phyloP scores from a whole-genome alignment of 2,113 vertebrate species.

The Catagonus wagneri region DNA sequence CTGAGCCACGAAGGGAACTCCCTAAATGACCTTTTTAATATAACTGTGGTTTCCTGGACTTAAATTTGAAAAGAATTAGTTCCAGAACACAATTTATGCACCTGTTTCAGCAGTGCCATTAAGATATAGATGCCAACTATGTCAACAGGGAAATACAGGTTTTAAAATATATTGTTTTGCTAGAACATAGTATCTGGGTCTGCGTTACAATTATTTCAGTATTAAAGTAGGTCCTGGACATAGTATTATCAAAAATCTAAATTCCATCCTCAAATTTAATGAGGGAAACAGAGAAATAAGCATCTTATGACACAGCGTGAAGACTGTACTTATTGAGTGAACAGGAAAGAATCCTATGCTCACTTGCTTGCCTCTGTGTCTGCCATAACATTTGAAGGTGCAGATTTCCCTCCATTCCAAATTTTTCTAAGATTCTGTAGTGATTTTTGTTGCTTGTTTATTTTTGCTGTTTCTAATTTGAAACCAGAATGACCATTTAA shows the following conservation, averaged over 20 bases:
- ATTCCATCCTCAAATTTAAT: conserved; percentile 17
- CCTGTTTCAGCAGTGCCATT: neutral
- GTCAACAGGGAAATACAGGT: neutral
- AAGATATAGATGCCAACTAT: neutral
- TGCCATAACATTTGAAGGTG: neutral
- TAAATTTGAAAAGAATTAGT: conserved; percentile 28
- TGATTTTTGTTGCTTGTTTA: conserved; percentile 11
- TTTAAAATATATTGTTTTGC: conserved; percentile 51
- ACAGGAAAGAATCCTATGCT: neutral
- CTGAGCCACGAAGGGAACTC: no score
- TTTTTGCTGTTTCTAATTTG: conserved; percentile 59
- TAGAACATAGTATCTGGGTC: conserved; percentile 37
- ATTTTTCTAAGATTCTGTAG: conserved; percentile 21
- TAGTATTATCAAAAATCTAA: conserved; percentile 2
- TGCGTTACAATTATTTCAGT: conserved; percentile 11
- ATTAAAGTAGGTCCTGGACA: neutral
- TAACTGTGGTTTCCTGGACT: conserved; percentile 10
- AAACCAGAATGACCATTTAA: conserved; percentile 61
- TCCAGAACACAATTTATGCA: conserved; percentile 1
- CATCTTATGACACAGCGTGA: neutral
- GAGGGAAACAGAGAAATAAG: neutral
- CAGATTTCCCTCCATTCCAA: conserved; percentile 39
- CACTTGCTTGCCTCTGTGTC: neutral
- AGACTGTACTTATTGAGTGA: neutral
- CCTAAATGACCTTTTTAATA: no score